Percentiles rank a stretch among this genome's conserved stretches.
phyloP scores from a whole-genome alignment of 92 coral and sea anemone genomes.

The Scolanthus callimorphus region DNA sequence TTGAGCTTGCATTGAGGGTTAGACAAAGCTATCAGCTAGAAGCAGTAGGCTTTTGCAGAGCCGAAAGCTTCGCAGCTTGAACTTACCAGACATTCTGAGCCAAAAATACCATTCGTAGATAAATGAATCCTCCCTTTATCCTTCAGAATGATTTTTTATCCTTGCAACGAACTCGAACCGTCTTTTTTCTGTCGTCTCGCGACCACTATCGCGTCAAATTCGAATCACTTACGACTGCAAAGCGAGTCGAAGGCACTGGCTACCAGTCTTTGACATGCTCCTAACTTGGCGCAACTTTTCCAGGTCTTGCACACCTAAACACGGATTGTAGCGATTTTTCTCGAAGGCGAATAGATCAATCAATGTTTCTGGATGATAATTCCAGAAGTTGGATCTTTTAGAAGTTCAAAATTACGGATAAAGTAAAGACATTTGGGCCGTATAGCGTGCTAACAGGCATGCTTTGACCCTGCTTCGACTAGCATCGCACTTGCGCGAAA shows the following conservation, averaged over 20 bases:
- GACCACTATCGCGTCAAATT: slow-evolving; percentile 54
- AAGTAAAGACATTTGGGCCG: slow-evolving; percentile 60
- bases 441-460: slow-evolving; percentile 85
- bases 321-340: slow-evolving; percentile 52
- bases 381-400: slow-evolving; percentile 29
- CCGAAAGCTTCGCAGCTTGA: slow-evolving; percentile 28
- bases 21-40: slow-evolving; percentile 27
- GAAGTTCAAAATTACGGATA: slow-evolving; percentile 59
- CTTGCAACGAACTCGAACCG: slow-evolving; percentile 28
- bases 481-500: slow-evolving; percentile 84
- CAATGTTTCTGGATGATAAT: slow-evolving; percentile 35
- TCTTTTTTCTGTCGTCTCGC: slow-evolving; percentile 35
- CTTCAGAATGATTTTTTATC: slow-evolving; percentile 12
- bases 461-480: slow-evolving; percentile 68
- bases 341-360: slow-evolving; percentile 40
- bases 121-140: slow-evolving; percentile 19
- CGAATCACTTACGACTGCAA: slow-evolving; percentile 48
- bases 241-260: slow-evolving; percentile 42
- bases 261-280: slow-evolving; percentile 36
- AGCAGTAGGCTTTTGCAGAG: slow-evolving; percentile 28
- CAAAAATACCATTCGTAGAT: slow-evolving; percentile 13
- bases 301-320: slow-evolving; percentile 15
- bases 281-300: slow-evolving; percentile 51
- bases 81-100: slow-evolving; percentile 41
- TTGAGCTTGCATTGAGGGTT: slow-evolving; percentile 16